Evolutionary conservation across 2,113 vertebrate genomes (phyloP).

Genomic region (Salvelinus alpinus): DNA sequence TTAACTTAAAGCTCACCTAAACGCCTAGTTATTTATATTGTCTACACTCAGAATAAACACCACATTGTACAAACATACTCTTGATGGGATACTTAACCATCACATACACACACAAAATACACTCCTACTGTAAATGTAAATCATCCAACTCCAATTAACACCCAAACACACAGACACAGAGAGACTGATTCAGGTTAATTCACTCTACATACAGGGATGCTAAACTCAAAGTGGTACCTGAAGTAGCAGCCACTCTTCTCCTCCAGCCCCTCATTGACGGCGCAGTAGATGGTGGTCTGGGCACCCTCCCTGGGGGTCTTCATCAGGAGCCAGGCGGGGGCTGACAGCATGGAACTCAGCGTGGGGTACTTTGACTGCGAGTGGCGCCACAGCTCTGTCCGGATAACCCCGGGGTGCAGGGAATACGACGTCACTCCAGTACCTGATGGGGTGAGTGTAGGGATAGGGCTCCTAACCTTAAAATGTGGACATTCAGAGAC

Average conservation of each 20-base stretch:
- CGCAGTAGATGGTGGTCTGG: slow-evolving; percentile 73
- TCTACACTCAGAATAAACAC: no score
- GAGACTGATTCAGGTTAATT: no score
- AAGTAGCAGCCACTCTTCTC: slow-evolving; percentile 64
- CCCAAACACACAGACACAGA: no score
- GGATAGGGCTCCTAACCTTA: neutral
- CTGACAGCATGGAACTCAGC: slow-evolving; percentile 53
- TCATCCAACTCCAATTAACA: no score
- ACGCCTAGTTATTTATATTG: no score
- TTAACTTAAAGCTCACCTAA: no score
- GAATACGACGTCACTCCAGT: slow-evolving; percentile 64
- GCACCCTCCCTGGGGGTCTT: slow-evolving; percentile 74
- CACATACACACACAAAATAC: no score
- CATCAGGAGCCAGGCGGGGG: slow-evolving; percentile 64
- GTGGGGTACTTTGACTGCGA: slow-evolving; percentile 58
- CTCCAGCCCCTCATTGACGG: slow-evolving; percentile 67
- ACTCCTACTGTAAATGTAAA: no score
- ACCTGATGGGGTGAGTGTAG: slow-evolving; percentile 42
- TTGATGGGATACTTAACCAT: no score
- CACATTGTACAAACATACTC: no score
- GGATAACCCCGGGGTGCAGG: slow-evolving; percentile 75
- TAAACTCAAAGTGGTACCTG: slow-evolving; percentile 54
- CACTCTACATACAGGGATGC: neutral
- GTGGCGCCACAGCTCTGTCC: slow-evolving; percentile 69
- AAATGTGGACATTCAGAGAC: no score